Evolutionary conservation across 2,888 invertebrate genomes (phyloP).

Genomic region (Erpobdella octoculata): DNA sequence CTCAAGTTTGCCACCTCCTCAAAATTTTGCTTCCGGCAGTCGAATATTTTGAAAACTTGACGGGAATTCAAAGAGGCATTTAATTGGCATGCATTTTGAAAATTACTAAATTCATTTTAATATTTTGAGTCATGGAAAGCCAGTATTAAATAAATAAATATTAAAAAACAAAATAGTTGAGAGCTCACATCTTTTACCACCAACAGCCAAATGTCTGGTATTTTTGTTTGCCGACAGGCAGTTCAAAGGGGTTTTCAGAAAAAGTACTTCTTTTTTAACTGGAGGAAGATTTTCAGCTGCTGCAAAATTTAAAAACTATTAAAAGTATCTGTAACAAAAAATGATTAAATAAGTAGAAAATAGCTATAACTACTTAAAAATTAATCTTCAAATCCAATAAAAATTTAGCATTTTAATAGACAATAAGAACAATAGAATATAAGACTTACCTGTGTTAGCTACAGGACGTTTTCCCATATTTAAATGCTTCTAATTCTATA

Average conservation of each 20-base stretch:
- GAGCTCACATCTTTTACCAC: constrained; percentile 13
- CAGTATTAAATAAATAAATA: too few relatives aligned
- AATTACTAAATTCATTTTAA: too few relatives aligned
- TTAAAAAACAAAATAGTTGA: not conserved
- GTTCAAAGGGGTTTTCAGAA: constrained; percentile 14
- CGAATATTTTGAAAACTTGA: constrained; percentile 25
- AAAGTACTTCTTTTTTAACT: constrained; percentile 16
- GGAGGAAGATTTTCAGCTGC: not conserved
- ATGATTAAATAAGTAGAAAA: not conserved
- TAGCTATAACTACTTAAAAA: not conserved
- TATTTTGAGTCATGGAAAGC: too few relatives aligned
- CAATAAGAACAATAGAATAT: too few relatives aligned
- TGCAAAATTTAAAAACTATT: not conserved
- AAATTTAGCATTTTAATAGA: too few relatives aligned
- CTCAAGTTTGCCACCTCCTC: constrained; percentile 23
- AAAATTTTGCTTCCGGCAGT: constrained; percentile 22
- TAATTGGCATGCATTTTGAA: too few relatives aligned
- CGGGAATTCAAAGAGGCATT: too few relatives aligned
- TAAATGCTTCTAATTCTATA: too few relatives aligned
- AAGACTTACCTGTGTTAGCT: too few relatives aligned
- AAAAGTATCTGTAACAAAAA: not conserved
- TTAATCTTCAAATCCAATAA: not conserved
- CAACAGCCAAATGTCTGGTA: constrained; percentile 13
- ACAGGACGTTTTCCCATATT: too few relatives aligned
- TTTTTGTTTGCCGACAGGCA: constrained; percentile 19